A percentile compares a stretch with the other conserved stretches of the same genome.
Conservation (phyloP, 2,113 vertebrate genomes). For the Atlantisia rogersi region DNA sequence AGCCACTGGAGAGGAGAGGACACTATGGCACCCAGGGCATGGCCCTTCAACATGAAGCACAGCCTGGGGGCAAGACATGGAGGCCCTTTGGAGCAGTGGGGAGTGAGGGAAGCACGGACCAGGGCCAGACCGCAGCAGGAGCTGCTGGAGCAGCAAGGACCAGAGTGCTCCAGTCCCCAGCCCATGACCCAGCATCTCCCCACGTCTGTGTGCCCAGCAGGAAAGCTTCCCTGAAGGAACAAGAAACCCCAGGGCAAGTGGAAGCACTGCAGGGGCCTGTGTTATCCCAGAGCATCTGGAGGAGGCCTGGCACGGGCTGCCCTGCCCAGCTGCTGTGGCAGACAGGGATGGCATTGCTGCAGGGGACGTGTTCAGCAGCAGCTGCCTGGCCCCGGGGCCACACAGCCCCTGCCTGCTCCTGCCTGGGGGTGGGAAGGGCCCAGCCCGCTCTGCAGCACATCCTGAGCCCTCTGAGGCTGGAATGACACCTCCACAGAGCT, state of each 20-base stretch:
- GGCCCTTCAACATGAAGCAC: neutral
- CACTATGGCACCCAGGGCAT: accelerated
- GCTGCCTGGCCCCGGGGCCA: neutral
- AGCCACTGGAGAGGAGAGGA: neutral
- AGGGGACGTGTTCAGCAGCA: neutral
- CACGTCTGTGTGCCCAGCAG: accelerated
- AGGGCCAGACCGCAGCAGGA: neutral
- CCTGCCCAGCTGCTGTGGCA: conserved; percentile 8
- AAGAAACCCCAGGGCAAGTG: neutral
- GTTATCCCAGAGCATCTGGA: conserved; percentile 2
- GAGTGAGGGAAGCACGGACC: accelerated
- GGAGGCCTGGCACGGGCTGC: neutral
- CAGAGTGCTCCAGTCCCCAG: accelerated
- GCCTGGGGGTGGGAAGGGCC: neutral
- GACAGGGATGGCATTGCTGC: no score
- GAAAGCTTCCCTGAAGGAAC: neutral
- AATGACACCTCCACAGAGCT: neutral
- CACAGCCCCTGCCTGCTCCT: neutral
- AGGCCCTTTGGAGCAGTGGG: accelerated
- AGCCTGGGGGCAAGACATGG: neutral
- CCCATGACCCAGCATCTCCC: neutral
- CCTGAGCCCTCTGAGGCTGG: accelerated
- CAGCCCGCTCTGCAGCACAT: neutral
- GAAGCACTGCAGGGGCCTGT: neutral
- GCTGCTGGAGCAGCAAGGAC: neutral